Percentiles rank a stretch among this genome's conserved stretches.
Evolutionary conservation across 2,888 invertebrate genomes (phyloP).

Genomic region (Deroplatys truncata): DNA sequence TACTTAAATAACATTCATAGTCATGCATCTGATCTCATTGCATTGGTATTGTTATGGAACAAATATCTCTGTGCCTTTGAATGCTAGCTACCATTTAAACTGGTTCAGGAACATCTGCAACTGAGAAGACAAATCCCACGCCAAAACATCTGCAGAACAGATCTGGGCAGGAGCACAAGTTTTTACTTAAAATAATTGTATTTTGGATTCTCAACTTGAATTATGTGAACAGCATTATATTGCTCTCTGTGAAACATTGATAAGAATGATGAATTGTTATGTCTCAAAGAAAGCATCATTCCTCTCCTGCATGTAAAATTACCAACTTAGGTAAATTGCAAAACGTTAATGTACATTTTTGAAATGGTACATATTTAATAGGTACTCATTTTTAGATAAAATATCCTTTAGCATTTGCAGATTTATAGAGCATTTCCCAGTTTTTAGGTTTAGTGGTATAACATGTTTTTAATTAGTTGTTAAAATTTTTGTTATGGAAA

Average conservation of each 20-base stretch:
- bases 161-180: not conserved
- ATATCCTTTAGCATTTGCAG: not conserved
- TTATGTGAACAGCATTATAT: not conserved
- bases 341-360: not conserved
- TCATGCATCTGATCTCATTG: not conserved
- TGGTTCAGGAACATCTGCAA: not conserved
- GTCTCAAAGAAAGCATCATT: not conserved
- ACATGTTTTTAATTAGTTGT: not conserved
- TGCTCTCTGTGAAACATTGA: not conserved
- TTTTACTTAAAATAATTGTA: not conserved
- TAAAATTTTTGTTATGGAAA: not conserved
- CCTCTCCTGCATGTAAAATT: too few species aligned
- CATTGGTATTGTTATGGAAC: not conserved
- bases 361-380: not conserved
- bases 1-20: not conserved
- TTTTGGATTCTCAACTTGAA: not conserved
- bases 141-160: not conserved
- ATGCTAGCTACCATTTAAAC: not conserved
- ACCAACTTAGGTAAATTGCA: not conserved
- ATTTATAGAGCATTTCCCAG: not conserved
- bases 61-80: not conserved
- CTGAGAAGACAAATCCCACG: not conserved
- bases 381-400: not conserved
- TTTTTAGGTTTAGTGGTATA: not conserved
- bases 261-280: not conserved